phyloP scores from a whole-genome alignment of 2,113 vertebrate species.

The Salvelinus fontinalis region DNA sequence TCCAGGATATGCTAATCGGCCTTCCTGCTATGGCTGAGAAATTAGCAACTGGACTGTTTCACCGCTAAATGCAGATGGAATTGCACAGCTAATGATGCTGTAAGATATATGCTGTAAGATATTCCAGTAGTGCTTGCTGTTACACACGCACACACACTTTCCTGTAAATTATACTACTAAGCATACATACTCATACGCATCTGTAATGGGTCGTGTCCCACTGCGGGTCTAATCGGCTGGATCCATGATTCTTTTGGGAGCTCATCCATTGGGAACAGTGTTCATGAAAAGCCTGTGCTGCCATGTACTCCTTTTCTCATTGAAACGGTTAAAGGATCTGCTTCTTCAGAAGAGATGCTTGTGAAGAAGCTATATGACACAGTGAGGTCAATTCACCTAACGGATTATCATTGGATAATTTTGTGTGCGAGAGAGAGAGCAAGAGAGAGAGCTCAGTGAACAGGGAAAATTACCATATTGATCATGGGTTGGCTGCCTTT shows the following conservation, averaged over 20 bases:
- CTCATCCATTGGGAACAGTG: constrained; percentile 7
- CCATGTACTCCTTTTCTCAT: neutral
- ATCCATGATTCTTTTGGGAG: constrained; percentile 3
- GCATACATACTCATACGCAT: neutral
- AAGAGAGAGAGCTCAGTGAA: too few species aligned
- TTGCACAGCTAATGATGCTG: constrained; percentile 18
- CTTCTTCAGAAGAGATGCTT: too few species aligned
- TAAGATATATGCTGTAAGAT: constrained; percentile 13
- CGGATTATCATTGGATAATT: too few species aligned
- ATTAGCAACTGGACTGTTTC: too few species aligned
- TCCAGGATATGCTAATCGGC: too few species aligned
- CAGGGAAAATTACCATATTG: too few species aligned
- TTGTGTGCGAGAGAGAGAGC: too few species aligned
- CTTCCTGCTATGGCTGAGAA: neutral
- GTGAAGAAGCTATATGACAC: too few species aligned
- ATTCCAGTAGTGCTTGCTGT: neutral
- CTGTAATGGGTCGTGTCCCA: constrained; percentile 2
- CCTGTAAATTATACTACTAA: constrained; percentile 15
- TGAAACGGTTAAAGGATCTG: too few species aligned
- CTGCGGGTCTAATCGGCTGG: constrained; percentile 8
- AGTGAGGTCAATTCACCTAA: too few species aligned
- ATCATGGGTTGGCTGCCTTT: too few species aligned
- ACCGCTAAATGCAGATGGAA: neutral
- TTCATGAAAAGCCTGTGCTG: neutral
- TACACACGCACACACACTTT: neutral